Conservation (phyloP, 2,797 vertebrate species). For the Sebastiscus albofasciatus region DNA sequence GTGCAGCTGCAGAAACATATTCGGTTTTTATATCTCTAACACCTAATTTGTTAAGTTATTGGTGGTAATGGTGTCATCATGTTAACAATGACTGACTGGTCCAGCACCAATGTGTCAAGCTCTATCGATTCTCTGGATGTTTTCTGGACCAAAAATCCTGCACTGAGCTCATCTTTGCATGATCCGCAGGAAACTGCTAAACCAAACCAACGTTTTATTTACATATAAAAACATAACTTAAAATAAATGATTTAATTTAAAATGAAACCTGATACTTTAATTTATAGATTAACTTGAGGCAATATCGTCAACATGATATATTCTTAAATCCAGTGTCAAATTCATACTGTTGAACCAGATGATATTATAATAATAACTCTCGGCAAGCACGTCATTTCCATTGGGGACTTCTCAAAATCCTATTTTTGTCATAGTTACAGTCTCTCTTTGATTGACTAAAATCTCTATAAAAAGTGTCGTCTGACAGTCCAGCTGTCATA, state of each 20-base stretch:
- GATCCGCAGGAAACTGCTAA: background rate
- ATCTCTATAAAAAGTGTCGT: background rate
- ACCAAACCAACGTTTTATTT: background rate
- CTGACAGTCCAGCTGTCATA: background rate
- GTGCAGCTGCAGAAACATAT: background rate
- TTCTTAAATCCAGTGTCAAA: background rate
- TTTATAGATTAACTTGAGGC: background rate
- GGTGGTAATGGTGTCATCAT: too few species aligned
- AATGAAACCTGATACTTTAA: background rate
- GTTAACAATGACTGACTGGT: background rate
- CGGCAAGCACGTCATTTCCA: accelerated
- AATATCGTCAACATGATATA: background rate
- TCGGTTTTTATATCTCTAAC: background rate
- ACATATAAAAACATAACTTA: background rate
- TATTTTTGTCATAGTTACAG: background rate
- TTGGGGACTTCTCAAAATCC: background rate
- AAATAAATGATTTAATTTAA: background rate
- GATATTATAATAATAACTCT: background rate
- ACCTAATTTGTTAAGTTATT: background rate
- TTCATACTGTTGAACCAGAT: background rate
- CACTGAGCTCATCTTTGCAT: background rate
- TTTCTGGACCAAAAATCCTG: background rate
- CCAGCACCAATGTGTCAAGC: background rate
- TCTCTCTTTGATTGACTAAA: background rate
- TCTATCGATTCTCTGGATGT: background rate